Evolutionary conservation across 2,888 invertebrate species (phyloP).

Genomic region (Melanophora roralis): DNA sequence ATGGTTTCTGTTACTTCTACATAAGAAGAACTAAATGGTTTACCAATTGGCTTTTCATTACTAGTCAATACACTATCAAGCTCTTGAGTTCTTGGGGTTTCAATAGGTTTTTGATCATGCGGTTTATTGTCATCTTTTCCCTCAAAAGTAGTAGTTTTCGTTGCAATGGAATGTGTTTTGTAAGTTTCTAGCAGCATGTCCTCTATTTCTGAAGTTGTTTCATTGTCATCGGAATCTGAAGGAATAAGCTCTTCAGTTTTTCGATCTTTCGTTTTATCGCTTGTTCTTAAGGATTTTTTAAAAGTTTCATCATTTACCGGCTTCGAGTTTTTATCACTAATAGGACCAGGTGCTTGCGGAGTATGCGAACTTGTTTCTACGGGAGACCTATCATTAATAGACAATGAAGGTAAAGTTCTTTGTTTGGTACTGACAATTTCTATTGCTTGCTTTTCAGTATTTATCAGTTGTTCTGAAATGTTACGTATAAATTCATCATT

Average conservation of each 20-base stretch:
- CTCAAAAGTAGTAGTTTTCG: background rate
- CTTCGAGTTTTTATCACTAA: background rate
- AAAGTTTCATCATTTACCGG: slow-evolving; percentile 5
- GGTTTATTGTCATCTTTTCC: background rate
- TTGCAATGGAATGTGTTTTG: background rate
- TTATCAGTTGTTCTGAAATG: slow-evolving; percentile 16
- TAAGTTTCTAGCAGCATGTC: slow-evolving; percentile 16
- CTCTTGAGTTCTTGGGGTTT: background rate
- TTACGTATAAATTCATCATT: background rate
- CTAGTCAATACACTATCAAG: background rate
- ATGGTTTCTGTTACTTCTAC: slow-evolving; percentile 14
- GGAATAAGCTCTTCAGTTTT: background rate
- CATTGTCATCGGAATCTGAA: slow-evolving; percentile 21
- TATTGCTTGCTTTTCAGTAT: slow-evolving; percentile 1
- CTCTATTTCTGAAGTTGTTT: background rate
- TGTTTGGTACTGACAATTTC: slow-evolving; percentile 22
- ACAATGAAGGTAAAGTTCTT: background rate
- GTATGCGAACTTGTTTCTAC: background rate
- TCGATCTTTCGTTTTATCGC: background rate
- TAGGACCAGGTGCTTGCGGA: background rate
- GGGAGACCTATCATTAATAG: background rate
- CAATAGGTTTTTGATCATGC: background rate
- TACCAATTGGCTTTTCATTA: background rate
- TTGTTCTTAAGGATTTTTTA: slow-evolving; percentile 17
- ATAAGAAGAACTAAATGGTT: background rate